Percentiles rank a stretch among this genome's conserved stretches.
phyloP scores from a whole-genome alignment of 2,888 invertebrate genomes.

The Lochmaea crataegi region DNA sequence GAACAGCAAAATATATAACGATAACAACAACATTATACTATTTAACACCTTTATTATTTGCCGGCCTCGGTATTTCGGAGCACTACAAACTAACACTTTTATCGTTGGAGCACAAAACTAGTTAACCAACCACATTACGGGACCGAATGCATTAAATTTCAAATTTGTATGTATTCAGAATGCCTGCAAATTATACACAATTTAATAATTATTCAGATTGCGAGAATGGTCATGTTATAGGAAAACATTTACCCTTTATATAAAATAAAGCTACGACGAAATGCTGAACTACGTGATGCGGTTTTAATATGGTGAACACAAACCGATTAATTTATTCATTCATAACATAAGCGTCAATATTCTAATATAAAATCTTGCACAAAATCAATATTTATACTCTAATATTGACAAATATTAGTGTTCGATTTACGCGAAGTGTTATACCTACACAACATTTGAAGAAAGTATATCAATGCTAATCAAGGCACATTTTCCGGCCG shows the following conservation, averaged over 20 bases:
- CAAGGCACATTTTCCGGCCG: too few relatives aligned
- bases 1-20: too few relatives aligned
- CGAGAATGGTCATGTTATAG: constrained; percentile 3
- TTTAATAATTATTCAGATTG: constrained; percentile 14
- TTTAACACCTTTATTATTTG: not conserved
- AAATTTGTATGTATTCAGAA: not conserved
- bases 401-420: too few relatives aligned
- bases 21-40: not conserved
- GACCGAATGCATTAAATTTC: not conserved
- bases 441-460: too few relatives aligned
- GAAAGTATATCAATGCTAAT: too few relatives aligned
- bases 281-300: not conserved
- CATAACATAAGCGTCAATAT: not conserved
- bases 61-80: not conserved
- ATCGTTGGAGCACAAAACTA: not conserved
- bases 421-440: too few relatives aligned
- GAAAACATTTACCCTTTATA: constrained; percentile 8
- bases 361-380: not conserved
- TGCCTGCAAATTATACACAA: constrained; percentile 7
- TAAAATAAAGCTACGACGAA: not conserved
- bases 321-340: not conserved
- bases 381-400: not conserved
- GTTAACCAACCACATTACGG: not conserved
- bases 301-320: not conserved
- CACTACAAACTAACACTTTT: not conserved